Evolutionary conservation across 2,797 vertebrate genomes (phyloP).

Genomic region (Arctocebus calabarensis): DNA sequence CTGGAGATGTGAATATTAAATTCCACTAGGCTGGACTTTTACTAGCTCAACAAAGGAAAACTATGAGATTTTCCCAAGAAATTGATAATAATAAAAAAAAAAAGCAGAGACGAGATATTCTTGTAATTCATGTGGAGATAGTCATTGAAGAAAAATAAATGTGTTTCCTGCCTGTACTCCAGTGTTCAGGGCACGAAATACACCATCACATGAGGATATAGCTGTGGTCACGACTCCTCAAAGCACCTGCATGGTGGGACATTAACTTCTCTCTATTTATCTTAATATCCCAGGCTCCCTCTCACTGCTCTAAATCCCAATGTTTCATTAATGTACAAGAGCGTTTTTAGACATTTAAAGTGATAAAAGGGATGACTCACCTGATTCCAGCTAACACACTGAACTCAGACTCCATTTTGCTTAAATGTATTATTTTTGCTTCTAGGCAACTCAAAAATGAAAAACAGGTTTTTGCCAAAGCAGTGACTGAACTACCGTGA

Average conservation of each 20-base stretch:
- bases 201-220: not conserved
- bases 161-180: fast-evolving
- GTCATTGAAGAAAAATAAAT: not conserved
- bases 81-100: not conserved
- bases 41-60: not conserved
- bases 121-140: not conserved
- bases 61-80: not conserved
- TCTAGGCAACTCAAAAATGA: conserved; percentile 73
- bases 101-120: not conserved
- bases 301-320: not conserved
- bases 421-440: conserved; percentile 69
- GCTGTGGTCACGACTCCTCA: not conserved
- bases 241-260: not conserved
- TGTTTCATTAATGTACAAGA: not conserved
- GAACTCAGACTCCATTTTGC: conserved; percentile 68
- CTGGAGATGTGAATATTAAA: not conserved
- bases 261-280: not conserved
- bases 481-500: conserved; percentile 26
- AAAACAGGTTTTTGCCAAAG: conserved; percentile 77
- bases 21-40: not conserved
- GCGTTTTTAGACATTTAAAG: conserved; percentile 54
- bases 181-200: not conserved
- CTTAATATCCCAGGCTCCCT: not conserved
- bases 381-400: not conserved
- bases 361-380: conserved; percentile 51